A percentile compares a stretch with the other conserved stretches of the same genome.
Evolutionary conservation across 2,797 vertebrate species (phyloP).

Genomic region (Halcyon smyrnensis): DNA sequence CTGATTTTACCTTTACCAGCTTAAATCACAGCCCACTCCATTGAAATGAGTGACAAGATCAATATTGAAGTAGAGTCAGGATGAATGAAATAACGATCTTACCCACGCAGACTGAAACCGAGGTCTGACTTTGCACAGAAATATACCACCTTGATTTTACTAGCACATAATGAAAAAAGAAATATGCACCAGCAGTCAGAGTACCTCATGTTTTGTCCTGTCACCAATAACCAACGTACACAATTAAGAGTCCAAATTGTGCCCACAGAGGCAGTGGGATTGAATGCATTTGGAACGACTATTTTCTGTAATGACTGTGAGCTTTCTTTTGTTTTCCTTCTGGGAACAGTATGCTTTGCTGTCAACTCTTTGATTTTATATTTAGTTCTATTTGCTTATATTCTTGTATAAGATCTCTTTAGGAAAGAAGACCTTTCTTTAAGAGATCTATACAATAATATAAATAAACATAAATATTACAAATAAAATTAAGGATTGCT

Average conservation of each 20-base stretch:
- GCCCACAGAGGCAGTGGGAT: not conserved
- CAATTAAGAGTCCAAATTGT: not conserved
- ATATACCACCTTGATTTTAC: not conserved
- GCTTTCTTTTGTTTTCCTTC: not conserved
- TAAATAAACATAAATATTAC: not conserved
- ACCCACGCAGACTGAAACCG: not conserved
- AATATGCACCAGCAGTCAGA: not conserved
- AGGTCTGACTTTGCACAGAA: not conserved
- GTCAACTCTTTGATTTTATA: not conserved
- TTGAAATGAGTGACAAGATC: not conserved
- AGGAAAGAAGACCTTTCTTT: not conserved
- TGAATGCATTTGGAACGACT: not conserved
- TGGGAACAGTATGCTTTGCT: not conserved
- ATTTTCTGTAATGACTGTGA: not conserved
- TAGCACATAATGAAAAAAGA: not conserved
- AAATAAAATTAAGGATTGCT: not conserved
- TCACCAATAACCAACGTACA: not conserved
- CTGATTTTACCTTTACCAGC: not conserved
- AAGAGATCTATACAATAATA: not conserved
- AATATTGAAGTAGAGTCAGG: not conserved
- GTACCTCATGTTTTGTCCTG: not conserved
- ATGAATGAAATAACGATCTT: not conserved
- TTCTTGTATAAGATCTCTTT: not conserved
- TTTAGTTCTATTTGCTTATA: not conserved
- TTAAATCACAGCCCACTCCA: not conserved